Conservation (phyloP, 2,888 invertebrate species). For the Drosophila rellima region DNA sequence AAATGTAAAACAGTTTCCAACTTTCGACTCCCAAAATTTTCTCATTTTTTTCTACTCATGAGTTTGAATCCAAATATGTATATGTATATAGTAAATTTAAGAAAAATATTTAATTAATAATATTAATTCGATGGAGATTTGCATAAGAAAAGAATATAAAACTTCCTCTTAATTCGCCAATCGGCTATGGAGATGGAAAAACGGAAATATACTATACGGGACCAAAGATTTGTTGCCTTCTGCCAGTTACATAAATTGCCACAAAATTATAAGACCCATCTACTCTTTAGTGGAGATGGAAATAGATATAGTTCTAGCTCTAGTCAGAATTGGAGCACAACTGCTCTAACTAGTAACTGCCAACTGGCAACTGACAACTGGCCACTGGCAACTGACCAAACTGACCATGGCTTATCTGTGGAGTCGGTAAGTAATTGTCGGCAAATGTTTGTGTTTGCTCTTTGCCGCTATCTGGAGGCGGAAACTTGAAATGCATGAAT, state of each 20-base stretch:
- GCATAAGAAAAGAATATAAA: too few relatives aligned
- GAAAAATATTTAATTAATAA: too few relatives aligned
- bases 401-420: slow-evolving; percentile 43
- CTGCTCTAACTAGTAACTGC: slow-evolving; percentile 4
- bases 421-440: slow-evolving; percentile 75
- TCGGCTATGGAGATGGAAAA: too few relatives aligned
- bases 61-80: too few relatives aligned
- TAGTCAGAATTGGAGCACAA: slow-evolving; percentile 34
- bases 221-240: too few relatives aligned
- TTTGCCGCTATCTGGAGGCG: slow-evolving; percentile 68
- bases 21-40: too few relatives aligned
- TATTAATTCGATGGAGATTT: too few relatives aligned
- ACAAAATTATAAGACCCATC: slow-evolving; percentile 12
- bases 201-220: too few relatives aligned
- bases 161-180: too few relatives aligned
- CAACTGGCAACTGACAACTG: slow-evolving; percentile 9
- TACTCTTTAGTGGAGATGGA: background rate
- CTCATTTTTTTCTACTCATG: too few relatives aligned
- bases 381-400: background rate
- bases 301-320: slow-evolving; percentile 30
- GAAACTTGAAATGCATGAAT: slow-evolving; percentile 75
- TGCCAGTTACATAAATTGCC: background rate
- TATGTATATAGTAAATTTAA: too few relatives aligned
- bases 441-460: slow-evolving; percentile 71
- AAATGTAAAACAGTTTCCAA: too few relatives aligned